These are phyloP conservation scores for Stichopus chloronotus DNA, from an alignment of 35 echinoderm and acorn worm species.

Conservation along the genomic window DNA sequence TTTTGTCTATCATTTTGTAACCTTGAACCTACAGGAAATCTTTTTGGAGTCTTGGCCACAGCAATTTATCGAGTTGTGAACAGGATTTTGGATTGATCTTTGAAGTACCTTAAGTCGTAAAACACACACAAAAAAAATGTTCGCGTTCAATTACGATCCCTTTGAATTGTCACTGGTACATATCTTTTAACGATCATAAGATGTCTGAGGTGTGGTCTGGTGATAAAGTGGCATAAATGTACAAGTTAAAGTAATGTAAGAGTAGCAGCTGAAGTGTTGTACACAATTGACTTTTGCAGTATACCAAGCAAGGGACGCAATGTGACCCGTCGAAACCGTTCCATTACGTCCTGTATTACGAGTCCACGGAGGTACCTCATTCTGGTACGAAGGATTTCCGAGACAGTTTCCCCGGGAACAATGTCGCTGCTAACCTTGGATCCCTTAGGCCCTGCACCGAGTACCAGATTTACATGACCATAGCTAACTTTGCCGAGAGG, in stretches of 20 bases:
- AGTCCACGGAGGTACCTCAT: slow-evolving; percentile 15
- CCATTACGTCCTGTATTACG: not conserved
- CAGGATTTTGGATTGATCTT: too few species aligned
- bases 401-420: not conserved
- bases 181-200: too few species aligned
- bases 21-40: too few species aligned
- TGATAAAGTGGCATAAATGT: too few species aligned
- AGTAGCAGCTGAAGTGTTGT: not conserved
- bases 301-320: not conserved
- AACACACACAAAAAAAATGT: too few species aligned
- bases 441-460: not conserved
- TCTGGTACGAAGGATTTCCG: not conserved
- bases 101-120: too few species aligned
- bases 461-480: not conserved
- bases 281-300: not conserved
- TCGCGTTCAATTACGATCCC: too few species aligned
- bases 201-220: too few species aligned
- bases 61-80: too few species aligned
- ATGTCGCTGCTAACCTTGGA: not conserved
- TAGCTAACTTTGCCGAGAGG: slow-evolving; percentile 14
- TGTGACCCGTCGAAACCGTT: slow-evolving; percentile 8
- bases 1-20: too few species aligned
- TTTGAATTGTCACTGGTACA: too few species aligned
- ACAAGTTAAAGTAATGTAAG: not conserved
- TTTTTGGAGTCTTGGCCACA: too few species aligned